A percentile compares a stretch with the other conserved stretches of the same genome.
Evolutionary conservation across 2,888 invertebrate genomes (phyloP).

Genomic region (Acanthopleura granulata): DNA sequence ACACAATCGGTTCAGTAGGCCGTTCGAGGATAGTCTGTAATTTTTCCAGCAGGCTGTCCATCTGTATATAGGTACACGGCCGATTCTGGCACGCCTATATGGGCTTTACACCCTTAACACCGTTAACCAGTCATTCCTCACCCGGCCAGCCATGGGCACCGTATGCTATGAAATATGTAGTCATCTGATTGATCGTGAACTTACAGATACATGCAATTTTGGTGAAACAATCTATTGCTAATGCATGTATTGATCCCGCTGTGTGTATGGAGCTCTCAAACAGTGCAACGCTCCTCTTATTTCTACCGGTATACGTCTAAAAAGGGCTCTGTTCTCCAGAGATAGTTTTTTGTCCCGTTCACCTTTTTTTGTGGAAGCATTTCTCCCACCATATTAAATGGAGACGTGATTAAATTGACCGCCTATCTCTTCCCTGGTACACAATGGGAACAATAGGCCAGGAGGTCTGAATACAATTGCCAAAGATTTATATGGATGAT

Average conservation of each 20-base stretch:
- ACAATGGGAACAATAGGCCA: background rate
- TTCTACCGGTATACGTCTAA: too few species aligned
- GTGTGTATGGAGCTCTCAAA: conserved; percentile 5
- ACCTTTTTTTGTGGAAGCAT: too few species aligned
- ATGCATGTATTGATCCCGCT: background rate
- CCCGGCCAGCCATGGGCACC: background rate
- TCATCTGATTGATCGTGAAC: background rate
- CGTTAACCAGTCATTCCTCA: too few species aligned
- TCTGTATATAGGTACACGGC: too few species aligned
- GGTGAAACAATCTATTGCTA: conserved; percentile 12
- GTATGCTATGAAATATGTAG: conserved; percentile 11
- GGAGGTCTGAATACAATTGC: background rate
- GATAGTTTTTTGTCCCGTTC: too few species aligned
- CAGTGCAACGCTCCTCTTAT: background rate
- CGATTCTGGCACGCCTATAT: too few species aligned
- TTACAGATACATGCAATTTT: conserved; percentile 15
- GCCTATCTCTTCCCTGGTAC: background rate
- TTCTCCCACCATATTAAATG: background rate
- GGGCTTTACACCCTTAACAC: too few species aligned
- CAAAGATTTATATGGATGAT: conserved; percentile 4
- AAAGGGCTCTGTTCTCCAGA: too few species aligned
- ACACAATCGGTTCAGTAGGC: too few species aligned
- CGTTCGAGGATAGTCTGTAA: too few species aligned
- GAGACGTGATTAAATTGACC: background rate
- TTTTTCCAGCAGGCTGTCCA: too few species aligned